Percentiles rank a stretch among this genome's conserved stretches.
These are phyloP conservation scores for Meghimatium bilineatum DNA, from an alignment of 2,888 invertebrate genomes.

Conservation along the genomic window DNA sequence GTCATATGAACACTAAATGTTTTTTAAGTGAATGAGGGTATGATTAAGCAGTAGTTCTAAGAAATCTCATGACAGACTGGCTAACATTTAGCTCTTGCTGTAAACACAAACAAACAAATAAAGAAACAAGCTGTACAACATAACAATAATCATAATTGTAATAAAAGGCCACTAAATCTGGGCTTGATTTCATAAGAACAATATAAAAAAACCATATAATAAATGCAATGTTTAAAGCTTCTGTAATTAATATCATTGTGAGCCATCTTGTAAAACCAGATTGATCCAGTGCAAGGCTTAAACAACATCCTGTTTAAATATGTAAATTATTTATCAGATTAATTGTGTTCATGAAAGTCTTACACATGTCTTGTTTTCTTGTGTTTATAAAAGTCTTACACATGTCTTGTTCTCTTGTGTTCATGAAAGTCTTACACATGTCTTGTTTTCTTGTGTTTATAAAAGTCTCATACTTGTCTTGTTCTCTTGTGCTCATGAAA, in stretches of 20 bases:
- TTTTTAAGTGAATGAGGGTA: neutral
- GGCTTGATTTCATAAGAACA: conserved; percentile 29
- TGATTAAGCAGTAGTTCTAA: neutral
- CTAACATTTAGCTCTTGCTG: neutral
- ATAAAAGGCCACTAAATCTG: conserved; percentile 44
- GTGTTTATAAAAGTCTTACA: too few species aligned
- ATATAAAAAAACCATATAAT: conserved; percentile 23
- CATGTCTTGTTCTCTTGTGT: too few species aligned
- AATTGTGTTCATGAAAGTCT: too few species aligned
- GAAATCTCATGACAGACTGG: neutral
- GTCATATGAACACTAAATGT: neutral
- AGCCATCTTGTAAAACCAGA: conserved; percentile 22
- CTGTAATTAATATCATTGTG: neutral
- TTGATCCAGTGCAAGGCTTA: neutral
- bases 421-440: too few species aligned
- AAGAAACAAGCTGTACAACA: conserved; percentile 27
- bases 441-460: too few species aligned
- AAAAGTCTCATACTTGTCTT: too few species aligned
- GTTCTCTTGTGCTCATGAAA: too few species aligned
- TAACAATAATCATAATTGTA: conserved; percentile 26
- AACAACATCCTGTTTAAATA: neutral
- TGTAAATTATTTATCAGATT: too few species aligned
- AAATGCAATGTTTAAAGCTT: conserved; percentile 38
- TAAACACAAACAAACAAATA: conserved; percentile 23
- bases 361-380: too few species aligned